phyloP scores from a whole-genome alignment of 2,888 invertebrate species.

The Cantharis rustica region DNA sequence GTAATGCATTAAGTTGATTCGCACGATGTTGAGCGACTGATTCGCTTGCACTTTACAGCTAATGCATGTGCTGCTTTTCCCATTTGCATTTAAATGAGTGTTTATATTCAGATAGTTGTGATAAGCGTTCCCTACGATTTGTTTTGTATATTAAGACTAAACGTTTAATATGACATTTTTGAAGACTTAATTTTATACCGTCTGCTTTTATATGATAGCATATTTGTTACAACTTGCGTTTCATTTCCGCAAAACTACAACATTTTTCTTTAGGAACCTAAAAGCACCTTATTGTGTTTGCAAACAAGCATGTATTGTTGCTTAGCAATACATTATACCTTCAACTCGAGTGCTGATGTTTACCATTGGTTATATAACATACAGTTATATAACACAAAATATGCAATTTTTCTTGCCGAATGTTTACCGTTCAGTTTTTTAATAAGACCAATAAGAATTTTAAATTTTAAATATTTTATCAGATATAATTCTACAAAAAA shows the following conservation, averaged over 20 bases:
- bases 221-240: not conserved
- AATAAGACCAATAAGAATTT: too few species aligned
- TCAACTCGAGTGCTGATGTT: not conserved
- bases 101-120: conserved; percentile 33
- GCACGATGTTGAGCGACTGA: conserved; percentile 37
- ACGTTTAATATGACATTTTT: not conserved
- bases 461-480: too few species aligned
- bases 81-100: conserved; percentile 41
- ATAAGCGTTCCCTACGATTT: conserved; percentile 11
- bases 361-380: too few species aligned
- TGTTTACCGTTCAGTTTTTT: too few species aligned
- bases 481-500: too few species aligned
- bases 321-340: not conserved
- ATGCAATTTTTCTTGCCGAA: too few species aligned
- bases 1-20: conserved; percentile 45
- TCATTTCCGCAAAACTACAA: not conserved
- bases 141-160: not conserved
- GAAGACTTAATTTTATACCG: not conserved
- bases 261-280: not conserved
- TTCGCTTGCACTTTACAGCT: conserved; percentile 40
- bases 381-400: too few species aligned
- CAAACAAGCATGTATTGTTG: not conserved
- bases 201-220: not conserved
- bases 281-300: not conserved
- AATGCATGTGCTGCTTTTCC: conserved; percentile 37